Conservation (phyloP, 2,113 vertebrate species). For the Galbula dea region DNA sequence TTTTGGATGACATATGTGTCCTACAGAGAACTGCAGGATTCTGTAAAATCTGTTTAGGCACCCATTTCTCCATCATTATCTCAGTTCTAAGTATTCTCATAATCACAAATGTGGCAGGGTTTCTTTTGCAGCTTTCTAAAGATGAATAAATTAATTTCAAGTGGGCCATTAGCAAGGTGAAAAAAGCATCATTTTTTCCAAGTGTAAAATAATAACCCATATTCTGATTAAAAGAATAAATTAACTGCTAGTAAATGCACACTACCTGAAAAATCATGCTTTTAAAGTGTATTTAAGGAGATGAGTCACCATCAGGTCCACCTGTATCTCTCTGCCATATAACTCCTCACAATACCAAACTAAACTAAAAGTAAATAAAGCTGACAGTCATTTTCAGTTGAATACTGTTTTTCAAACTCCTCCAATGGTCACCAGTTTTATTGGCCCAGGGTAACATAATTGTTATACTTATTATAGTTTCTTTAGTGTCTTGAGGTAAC, state of each 20-base stretch:
- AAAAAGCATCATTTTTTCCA: background rate
- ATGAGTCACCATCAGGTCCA: background rate
- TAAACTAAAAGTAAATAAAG: background rate
- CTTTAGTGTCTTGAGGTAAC: background rate
- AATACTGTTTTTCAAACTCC: background rate
- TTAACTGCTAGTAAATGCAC: background rate
- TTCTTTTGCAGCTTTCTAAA: background rate
- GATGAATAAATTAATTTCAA: conserved; percentile 37
- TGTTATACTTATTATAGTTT: background rate
- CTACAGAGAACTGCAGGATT: background rate
- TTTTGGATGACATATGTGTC: background rate
- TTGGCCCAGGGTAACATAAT: background rate
- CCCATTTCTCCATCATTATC: background rate
- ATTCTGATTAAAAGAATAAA: conserved; percentile 1
- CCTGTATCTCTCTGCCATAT: background rate
- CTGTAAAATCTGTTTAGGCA: background rate
- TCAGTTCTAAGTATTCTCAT: background rate
- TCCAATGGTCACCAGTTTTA: background rate
- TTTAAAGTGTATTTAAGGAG: background rate
- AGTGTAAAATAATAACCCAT: background rate
- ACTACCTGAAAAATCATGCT: background rate
- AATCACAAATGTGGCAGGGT: background rate
- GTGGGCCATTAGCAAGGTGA: background rate
- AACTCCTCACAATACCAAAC: background rate
- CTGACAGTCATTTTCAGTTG: background rate